Base-by-base conservation (phyloP, 2,113 vertebrate genomes). In the Stegastes partitus region DNA sequence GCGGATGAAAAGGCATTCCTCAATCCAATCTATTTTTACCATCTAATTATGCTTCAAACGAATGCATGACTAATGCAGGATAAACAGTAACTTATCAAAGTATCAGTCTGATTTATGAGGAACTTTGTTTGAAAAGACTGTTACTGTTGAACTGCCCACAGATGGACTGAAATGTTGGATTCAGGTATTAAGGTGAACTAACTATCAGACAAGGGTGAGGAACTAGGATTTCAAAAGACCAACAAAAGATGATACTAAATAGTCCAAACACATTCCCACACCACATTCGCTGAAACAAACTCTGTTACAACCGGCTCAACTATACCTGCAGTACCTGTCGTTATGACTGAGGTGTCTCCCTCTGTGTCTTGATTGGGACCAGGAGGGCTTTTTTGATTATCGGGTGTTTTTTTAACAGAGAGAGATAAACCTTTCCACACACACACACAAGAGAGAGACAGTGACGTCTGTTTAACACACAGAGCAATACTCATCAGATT, bases 391-490 rank as follows among this genome's bases (percentile, higher is more conserved):
- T 88, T 80, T 73, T 71, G 77, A 77, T 71, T 69, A 51, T 72
- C 79, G 47, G 53, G 26, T 65, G 31, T 5, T 58, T 76, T 81
- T 83, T 73, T 71, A 74, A 81, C 37, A 58, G 71, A 70, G 62
- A 76, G 44, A 71, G 75, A 53, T 66, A 84, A 86, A 70, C 81
- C 89, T 91, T 90, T 84, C 59, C 68, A 74, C 42, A 71, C n/a
- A 58, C 42, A 58, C 14, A 74, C 42, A 62, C 18, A 68, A 31
- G 56, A 56, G 12, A 76, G 26, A 77, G 14, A 85, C 23, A 47
- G 50, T 66, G 44, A 66, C 62, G 15, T 54, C 14, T 66, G 22
- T 53, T 45, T 37, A 23, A 49, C 12, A 59, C n/a, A 72, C 1
- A 72, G 6, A 68, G 57, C 0, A 76, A 42, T 49, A 64, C 3